Evolutionary conservation across 2,888 invertebrate genomes (phyloP).

Genomic region (Agrotis clavis): DNA sequence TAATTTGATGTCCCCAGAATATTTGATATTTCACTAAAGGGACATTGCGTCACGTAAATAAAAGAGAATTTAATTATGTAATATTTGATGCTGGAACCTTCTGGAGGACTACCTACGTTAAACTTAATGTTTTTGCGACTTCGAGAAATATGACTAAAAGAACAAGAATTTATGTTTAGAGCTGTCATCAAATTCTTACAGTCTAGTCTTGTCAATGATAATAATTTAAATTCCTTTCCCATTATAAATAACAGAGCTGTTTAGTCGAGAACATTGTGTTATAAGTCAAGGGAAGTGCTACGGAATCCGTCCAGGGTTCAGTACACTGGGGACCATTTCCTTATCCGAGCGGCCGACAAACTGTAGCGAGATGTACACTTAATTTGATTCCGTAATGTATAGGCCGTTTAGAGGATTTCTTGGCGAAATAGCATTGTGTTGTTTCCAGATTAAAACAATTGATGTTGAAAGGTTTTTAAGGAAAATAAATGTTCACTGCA

Average conservation of each 20-base stretch:
- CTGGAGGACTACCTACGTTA: not conserved
- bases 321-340: slow-evolving; percentile 60
- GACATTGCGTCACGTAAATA: not conserved
- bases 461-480: slow-evolving; percentile 27
- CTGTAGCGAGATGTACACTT: slow-evolving; percentile 63
- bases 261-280: slow-evolving; percentile 45
- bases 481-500: not conserved
- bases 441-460: slow-evolving; percentile 47
- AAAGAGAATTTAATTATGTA: slow-evolving; percentile 9
- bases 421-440: slow-evolving; percentile 43
- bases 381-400: slow-evolving; percentile 62
- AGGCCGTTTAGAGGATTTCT: slow-evolving; percentile 61
- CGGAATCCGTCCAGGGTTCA: slow-evolving; percentile 46
- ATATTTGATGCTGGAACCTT: not conserved
- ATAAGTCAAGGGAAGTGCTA: slow-evolving; percentile 27
- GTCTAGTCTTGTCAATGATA: not conserved
- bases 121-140: not conserved
- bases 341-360: slow-evolving; percentile 55
- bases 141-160: not conserved
- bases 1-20: slow-evolving; percentile 4
- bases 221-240: slow-evolving; percentile 3
- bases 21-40: slow-evolving; percentile 18
- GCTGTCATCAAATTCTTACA: not conserved
- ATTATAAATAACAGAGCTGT: slow-evolving; percentile 29
- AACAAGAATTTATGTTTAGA: not conserved